Base-by-base conservation (phyloP, 2,888 invertebrate species). In the Strigamia transsilvanica region DNA sequence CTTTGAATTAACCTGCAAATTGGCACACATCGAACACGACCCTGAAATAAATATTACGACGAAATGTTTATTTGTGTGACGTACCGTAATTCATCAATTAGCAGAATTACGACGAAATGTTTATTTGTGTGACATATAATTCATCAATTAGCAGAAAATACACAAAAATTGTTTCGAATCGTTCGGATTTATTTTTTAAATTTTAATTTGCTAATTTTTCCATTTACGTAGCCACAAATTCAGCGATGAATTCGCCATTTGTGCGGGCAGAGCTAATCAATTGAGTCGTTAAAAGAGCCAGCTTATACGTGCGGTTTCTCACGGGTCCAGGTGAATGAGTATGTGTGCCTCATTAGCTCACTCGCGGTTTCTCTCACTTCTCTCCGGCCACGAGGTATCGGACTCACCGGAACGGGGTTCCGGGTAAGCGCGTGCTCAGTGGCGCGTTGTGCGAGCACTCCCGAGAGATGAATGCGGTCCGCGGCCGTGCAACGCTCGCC, bases 401-500 rank as follows among this genome's bases (percentile, higher is more conserved):
- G 61, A 61, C 61, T 18, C 61, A 61, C 21, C 61, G 61, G 61
- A 61, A 61, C 61, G 61, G 61, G 61, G 61, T 61, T 61, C 61
- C 61, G 61, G 78, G 78, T 78, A 34, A 38, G 78, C 78, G 78
- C 78, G 32, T 78, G 78, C 78, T 78, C 78, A 78, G 78, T 78
- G 78, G 78, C 78, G 78, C 78, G 78, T 78, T 78, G 23, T 13
- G 13, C 38, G 15, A 78, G 34, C 34, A 38, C 78, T 78, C 78
- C 78, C 78, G 34, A 38, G 78, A 78, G 78, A 78, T 32, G 78
- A 78, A 32, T 34, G 78, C 78, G 78, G 78, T 78, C 38, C 34
- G 2, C 78, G 78, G 78, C 78, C n/a, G 78, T 61, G 15, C 73
- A 73, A 13, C 21, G 13, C 73, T 51, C 51, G 51, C 51, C 51